phyloP scores from a whole-genome alignment of 2,888 invertebrate species.

The Epinotia nisella region DNA sequence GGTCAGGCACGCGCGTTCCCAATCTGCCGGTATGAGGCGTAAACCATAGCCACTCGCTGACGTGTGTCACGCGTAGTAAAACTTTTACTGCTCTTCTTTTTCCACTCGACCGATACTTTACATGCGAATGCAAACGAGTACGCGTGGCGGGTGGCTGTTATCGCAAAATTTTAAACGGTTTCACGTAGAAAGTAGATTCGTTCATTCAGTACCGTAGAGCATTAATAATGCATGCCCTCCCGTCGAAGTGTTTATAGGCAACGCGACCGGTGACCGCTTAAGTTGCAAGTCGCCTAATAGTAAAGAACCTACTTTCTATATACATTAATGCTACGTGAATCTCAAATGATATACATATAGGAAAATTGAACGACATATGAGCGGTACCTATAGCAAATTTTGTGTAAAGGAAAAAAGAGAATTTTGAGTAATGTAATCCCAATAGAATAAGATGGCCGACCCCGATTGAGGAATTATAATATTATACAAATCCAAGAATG shows the following conservation, averaged over 20 bases:
- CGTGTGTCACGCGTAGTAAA: conserved; percentile 55
- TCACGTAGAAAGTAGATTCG: conserved; percentile 6
- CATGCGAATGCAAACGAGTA: conserved; percentile 3
- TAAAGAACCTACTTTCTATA: conserved; percentile 18
- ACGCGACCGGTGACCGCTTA: conserved; percentile 16
- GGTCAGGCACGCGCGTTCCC: conserved; percentile 60
- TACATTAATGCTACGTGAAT: neutral
- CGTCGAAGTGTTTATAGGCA: conserved; percentile 25
- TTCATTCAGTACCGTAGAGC: conserved; percentile 27
- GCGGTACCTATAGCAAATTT: no score
- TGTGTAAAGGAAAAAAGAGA: no score
- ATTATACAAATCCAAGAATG: no score
- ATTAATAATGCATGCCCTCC: conserved; percentile 39
- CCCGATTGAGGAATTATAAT: no score
- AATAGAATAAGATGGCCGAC: no score
- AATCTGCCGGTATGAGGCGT: conserved; percentile 65
- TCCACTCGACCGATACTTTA: conserved; percentile 42
- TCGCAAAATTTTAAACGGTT: conserved; percentile 19
- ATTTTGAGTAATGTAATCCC: no score
- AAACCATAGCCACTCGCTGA: conserved; percentile 59
- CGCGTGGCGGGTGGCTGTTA: conserved; percentile 9
- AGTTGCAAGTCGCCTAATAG: conserved; percentile 17
- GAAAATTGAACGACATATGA: neutral
- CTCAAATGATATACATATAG: neutral
- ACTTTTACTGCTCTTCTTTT: conserved; percentile 58